phyloP scores from a whole-genome alignment of 2,888 invertebrate species.

The Mesorhabditis spiculigera region DNA sequence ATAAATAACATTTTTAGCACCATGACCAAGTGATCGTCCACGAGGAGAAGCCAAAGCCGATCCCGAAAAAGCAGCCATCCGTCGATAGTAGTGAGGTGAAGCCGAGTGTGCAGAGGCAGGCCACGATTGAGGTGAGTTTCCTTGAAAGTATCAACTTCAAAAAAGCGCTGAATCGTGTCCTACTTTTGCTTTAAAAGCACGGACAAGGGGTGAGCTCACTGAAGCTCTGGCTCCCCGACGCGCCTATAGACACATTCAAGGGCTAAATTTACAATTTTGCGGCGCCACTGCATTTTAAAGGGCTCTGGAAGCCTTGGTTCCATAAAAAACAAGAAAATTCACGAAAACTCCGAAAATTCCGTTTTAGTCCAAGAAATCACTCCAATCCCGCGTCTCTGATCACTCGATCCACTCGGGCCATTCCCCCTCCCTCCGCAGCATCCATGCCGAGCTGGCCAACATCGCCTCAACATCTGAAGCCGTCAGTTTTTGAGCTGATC shows the following conservation, averaged over 20 bases:
- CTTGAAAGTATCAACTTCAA: neutral
- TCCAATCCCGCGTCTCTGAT: neutral
- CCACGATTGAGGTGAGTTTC: conserved; percentile 1
- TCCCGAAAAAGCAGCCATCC: conserved; percentile 1
- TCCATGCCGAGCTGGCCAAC: neutral
- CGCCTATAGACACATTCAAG: no score
- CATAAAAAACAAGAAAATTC: no score
- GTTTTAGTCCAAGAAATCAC: conserved; percentile 1
- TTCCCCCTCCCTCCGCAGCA: neutral
- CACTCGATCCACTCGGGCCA: conserved; percentile 5
- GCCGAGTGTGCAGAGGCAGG: neutral
- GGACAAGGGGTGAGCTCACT: no score
- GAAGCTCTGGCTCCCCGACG: no score
- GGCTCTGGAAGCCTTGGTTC: no score
- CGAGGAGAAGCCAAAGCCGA: neutral
- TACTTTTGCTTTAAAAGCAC: neutral
- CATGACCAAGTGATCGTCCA: neutral
- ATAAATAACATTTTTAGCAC: neutral
- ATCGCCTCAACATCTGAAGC: neutral
- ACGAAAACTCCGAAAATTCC: no score
- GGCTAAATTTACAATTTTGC: no score
- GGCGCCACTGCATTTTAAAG: no score
- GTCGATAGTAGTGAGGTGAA: neutral
- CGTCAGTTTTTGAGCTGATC: neutral
- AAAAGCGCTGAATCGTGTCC: neutral